Percentiles rank a stretch among this genome's conserved stretches.
These are phyloP conservation scores for Benthosema pterotum DNA, from an alignment of 2,797 vertebrate genomes.

Conservation along the genomic window DNA sequence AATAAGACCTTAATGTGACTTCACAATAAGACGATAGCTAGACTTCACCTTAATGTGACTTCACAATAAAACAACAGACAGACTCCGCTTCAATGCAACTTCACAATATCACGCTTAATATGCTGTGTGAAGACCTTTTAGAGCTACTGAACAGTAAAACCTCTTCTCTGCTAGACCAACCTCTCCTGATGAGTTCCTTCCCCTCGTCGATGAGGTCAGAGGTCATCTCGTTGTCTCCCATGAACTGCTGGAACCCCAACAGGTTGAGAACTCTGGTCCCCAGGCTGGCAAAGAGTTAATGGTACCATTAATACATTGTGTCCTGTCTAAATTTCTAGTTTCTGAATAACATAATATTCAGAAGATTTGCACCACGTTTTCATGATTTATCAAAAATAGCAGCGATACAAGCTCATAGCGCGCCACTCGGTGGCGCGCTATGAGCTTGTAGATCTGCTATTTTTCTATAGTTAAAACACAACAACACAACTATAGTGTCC, in stretches of 20 bases:
- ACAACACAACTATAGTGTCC: too few species aligned
- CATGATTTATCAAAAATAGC: too few species aligned
- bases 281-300: too few species aligned
- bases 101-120: not conserved
- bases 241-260: constrained; percentile 96
- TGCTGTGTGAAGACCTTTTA: not conserved
- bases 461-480: too few species aligned
- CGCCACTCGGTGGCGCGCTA: too few species aligned
- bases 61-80: not conserved
- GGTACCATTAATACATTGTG: too few species aligned
- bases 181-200: constrained; percentile 92
- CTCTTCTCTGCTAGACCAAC: constrained; percentile 58
- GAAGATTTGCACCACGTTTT: too few species aligned
- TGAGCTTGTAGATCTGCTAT: too few species aligned
- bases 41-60: not conserved
- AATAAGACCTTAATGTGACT: not conserved
- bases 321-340: too few species aligned
- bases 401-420: too few species aligned
- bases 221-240: constrained; percentile 96
- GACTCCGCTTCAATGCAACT: not conserved
- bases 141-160: not conserved
- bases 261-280: constrained; percentile 97
- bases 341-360: too few species aligned
- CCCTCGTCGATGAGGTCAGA: constrained; percentile 97
- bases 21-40: not conserved